Evolutionary conservation across 2,888 invertebrate genomes (phyloP).

Genomic region (Cabera pusaria): DNA sequence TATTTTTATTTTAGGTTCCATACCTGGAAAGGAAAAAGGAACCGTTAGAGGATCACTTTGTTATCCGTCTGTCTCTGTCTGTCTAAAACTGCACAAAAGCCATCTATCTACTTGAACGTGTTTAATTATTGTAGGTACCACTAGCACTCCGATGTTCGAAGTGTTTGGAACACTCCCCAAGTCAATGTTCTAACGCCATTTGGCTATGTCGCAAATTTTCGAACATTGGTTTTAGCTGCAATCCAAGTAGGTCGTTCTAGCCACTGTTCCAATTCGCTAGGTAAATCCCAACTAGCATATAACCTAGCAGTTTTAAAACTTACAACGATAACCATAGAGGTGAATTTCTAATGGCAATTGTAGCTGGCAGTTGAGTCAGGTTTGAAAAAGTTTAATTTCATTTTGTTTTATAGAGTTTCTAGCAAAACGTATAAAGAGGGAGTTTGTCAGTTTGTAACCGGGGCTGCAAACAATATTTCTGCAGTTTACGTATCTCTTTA

Average conservation of each 20-base stretch:
- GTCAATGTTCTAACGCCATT: conserved; percentile 14
- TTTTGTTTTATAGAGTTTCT: not conserved
- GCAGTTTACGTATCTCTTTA: too few species aligned
- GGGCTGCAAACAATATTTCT: too few species aligned
- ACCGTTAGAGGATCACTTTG: too few species aligned
- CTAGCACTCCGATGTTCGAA: too few species aligned
- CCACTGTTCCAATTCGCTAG: conserved; percentile 45
- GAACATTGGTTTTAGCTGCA: conserved; percentile 38
- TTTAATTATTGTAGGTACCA: too few species aligned
- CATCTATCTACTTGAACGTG: too few species aligned
- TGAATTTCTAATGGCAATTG: not conserved
- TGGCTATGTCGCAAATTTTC: conserved; percentile 35
- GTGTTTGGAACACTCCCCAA: conserved; percentile 7
- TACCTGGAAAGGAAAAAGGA: too few species aligned
- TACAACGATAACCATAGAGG: not conserved
- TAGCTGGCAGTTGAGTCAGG: not conserved
- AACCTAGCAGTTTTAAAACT: conserved; percentile 4
- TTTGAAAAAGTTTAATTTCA: conserved; percentile 9
- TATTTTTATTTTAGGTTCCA: too few species aligned
- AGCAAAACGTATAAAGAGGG: not conserved
- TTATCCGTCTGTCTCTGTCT: too few species aligned
- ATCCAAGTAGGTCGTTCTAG: conserved; percentile 50
- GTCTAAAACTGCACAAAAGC: too few species aligned
- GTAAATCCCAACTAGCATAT: conserved; percentile 12
- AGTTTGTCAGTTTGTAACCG: not conserved